Base-by-base conservation (phyloP, 2,113 vertebrate species). In the Lepisosteus oculatus region DNA sequence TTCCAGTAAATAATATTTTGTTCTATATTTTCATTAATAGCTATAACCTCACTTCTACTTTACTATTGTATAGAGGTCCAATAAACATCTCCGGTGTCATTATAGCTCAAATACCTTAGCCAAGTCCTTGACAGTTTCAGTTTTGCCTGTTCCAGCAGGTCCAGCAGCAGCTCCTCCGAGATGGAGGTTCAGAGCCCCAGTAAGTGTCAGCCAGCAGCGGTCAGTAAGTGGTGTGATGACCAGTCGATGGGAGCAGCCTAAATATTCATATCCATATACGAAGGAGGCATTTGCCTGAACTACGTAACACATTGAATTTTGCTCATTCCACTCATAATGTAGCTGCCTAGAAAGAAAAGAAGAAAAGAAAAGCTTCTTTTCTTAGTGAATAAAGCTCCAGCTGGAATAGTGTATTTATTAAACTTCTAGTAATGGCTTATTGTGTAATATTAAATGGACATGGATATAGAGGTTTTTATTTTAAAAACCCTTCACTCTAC, bases 161-260 rank as follows among this genome's bases (percentile, higher is more conserved):
- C 90, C 88, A 43, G 79, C 71, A 8, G 77, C 77, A 9, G 84
- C 88, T 8, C 87, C 88, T 15, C 86, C 90, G 0, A 91, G 77
- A 65, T 90, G 85, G 43, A 85, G 68, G 51, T 72, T 77, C 2
- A 91, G 73, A 0, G 90, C 87, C 41, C 69, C 67, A 0, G 80
- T 88, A 9, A 89, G 76, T 0, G 90, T 85, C 0, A 91, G 74
- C 88, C 87, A 85, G 81, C 90, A 91, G 3, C 87, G 70, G 41
- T 83, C 82, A 3, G 90, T 91, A 43, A 90, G 88, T 2, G 88
- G 90, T 0, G 90, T 91, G 55, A 89, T 78, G 8, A 89, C 86
- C 76, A 91, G 43, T 2, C 87, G 74, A 0, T 84, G 67, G 0
- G 84, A 72, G n/a, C 88, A 90, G 71, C 90, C 90, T 77, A 90